phyloP scores from a whole-genome alignment of 2,113 vertebrate species.

The Marmota flaviventris region DNA sequence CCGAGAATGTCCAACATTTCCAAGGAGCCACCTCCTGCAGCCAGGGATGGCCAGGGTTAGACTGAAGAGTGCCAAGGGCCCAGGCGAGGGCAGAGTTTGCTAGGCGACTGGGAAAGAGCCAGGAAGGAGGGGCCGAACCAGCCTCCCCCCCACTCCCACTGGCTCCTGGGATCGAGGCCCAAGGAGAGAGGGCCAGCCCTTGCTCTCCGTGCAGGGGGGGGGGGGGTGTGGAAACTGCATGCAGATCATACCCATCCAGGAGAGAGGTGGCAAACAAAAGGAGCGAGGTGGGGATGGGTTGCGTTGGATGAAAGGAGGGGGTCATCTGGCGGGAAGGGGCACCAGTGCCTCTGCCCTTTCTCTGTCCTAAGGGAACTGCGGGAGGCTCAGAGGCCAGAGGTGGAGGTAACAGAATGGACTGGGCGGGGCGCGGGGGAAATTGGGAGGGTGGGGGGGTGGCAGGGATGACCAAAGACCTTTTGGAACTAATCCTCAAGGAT shows the following conservation, averaged over 20 bases:
- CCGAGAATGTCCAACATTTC: neutral
- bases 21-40: neutral
- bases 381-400: neutral
- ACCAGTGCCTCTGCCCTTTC: neutral
- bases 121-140: no score
- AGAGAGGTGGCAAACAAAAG: no score
- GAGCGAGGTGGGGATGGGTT: no score
- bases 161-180: no score
- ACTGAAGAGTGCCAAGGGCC: constrained; percentile 74
- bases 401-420: neutral
- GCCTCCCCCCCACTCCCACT: no score
- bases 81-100: constrained; percentile 75
- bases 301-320: neutral
- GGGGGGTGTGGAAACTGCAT: no score
- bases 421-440: no score
- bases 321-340: neutral
- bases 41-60: neutral
- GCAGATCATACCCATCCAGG: no score
- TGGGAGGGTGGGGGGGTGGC: no score
- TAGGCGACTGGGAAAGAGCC: constrained; percentile 74
- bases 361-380: neutral
- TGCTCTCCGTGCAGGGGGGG: no score
- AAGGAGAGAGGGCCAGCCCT: no score
- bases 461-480: no score
- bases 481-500: neutral